phyloP scores from a whole-genome alignment of 2,113 vertebrate genomes.

The Oostethus manadensis region DNA sequence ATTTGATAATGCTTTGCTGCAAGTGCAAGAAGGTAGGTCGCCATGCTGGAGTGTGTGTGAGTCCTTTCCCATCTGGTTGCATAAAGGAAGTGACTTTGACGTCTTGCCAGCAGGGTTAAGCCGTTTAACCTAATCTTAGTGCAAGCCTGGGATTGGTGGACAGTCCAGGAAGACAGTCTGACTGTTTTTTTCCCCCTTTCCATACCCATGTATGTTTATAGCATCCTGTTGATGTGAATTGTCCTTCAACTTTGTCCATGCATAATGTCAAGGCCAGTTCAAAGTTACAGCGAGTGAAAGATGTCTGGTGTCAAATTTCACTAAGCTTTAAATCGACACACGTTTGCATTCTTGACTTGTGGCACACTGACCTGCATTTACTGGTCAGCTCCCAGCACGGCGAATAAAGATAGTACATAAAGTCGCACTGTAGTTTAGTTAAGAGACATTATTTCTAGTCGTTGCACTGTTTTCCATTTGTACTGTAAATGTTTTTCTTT shows the following conservation, averaged over 20 bases:
- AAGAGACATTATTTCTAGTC: conserved; percentile 12
- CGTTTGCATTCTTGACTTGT: neutral
- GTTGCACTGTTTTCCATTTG: neutral
- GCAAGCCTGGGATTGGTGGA: conserved; percentile 70
- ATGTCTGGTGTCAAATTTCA: neutral
- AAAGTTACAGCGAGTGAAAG: neutral
- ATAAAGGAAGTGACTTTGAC: conserved; percentile 53
- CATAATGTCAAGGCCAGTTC: no score
- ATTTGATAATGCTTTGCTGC: conserved; percentile 24
- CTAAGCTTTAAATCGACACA: neutral
- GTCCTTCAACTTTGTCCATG: no score
- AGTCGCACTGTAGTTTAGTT: conserved; percentile 7
- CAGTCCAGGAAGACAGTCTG: conserved; percentile 30
- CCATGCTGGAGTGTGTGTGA: conserved; percentile 12
- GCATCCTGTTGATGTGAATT: no score
- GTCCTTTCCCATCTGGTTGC: conserved; percentile 21
- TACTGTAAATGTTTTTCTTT: neutral
- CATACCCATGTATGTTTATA: neutral
- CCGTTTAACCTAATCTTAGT: conserved; percentile 76
- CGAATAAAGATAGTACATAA: neutral
- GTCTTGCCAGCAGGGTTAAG: conserved; percentile 68
- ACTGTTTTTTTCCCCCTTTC: conserved; percentile 5
- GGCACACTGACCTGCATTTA: conserved; percentile 8
- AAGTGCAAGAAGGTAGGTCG: conserved; percentile 32
- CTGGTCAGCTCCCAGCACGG: conserved; percentile 9